Base-by-base conservation (phyloP, 2,797 vertebrate genomes). In the Miichthys miiuy region DNA sequence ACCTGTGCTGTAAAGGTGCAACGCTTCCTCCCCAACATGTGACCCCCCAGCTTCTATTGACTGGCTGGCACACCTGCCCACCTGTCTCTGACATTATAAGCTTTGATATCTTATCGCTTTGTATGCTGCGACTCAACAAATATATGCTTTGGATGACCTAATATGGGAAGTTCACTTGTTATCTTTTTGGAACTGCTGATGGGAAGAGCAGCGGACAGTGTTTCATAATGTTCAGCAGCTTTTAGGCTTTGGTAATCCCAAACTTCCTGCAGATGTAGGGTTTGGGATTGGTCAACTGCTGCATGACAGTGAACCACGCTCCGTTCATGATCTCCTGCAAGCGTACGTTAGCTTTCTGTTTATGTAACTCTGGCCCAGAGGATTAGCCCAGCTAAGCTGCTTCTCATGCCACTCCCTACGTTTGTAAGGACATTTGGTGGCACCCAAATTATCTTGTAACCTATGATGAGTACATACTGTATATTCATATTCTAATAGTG, bases 361-460 rank as follows among this genome's bases (percentile, higher is more conserved):
- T 90, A 89, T 56, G 30, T 91, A 93, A 92, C 75, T 46, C 55
- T 13, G 57, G 68, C 81, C 64, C 52, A 68, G 66, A 80, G 85
- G 90, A 94, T 94, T 93, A 95, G 48, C 75, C 41, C 7, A 1
- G n/a, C 55, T 93, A 93, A 94, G 82, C 89, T 14, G 82, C 89
- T 90, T 86, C 77, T 51, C 70, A 69, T 11, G 78, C 27, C 78
- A 27, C 81, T 65, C 76, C 70, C 52, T 47, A 66, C 41, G 14
- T 71, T 71, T 74, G 74, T 65, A 67, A 76, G 74, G 57, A 34
- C 62, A 63, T 62, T 70, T 61, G 30, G 44, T 60, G 16, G 16
- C 46, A 51, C 16, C 30, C 21, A 44, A 60, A 64, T n/a, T 2
- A 21, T 5, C 27, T 47, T 1, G 0, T 21, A 52, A 11, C 25